Percentiles rank a stretch among this genome's conserved stretches.
phyloP scores from a whole-genome alignment of 2,113 vertebrate genomes.

The Todiramphus saurophagus region DNA sequence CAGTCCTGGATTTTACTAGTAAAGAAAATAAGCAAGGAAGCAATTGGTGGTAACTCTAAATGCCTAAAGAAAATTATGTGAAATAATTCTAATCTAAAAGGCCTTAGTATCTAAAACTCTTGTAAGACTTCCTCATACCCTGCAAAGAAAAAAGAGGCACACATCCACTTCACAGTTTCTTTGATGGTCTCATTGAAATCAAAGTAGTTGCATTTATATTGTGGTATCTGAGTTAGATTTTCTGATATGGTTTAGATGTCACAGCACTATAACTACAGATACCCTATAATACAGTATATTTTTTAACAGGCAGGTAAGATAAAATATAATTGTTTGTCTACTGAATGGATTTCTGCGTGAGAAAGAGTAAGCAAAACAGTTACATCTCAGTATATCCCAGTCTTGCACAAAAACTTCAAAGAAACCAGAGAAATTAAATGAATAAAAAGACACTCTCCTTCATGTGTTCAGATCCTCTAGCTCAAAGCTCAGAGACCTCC shows the following conservation, averaged over 20 bases:
- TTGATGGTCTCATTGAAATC: neutral
- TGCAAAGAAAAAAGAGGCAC: neutral
- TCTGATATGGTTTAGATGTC: neutral
- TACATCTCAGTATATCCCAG: neutral
- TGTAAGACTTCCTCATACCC: neutral
- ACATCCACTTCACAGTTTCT: neutral
- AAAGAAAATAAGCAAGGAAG: constrained; percentile 1
- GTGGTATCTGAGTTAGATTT: neutral
- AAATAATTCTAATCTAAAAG: neutral
- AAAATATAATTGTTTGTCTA: neutral
- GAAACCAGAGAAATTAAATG: neutral
- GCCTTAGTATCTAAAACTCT: neutral
- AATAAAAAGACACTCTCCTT: neutral
- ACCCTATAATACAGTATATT: neutral
- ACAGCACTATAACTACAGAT: neutral
- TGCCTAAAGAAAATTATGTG: neutral
- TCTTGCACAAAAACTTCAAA: neutral
- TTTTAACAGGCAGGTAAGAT: neutral
- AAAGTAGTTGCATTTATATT: neutral
- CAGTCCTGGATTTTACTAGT: neutral
- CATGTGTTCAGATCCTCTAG: neutral
- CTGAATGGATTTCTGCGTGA: neutral
- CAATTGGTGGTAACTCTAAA: neutral
- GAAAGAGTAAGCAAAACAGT: neutral
- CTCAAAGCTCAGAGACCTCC: neutral